phyloP scores from a whole-genome alignment of 2,113 vertebrate species.

The Motacilla alba region DNA sequence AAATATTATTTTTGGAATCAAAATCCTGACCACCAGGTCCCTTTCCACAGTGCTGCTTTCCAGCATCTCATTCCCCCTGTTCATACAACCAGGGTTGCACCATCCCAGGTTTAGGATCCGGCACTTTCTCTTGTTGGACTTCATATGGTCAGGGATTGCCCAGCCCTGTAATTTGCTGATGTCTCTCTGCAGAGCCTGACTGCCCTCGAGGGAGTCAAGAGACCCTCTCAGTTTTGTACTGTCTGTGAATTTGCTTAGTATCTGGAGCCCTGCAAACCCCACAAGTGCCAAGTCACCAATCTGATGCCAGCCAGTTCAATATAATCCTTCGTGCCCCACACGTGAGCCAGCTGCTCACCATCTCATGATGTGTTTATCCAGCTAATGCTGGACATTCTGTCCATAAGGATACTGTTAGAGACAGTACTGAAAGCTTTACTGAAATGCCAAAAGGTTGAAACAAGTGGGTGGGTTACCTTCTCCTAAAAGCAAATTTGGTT shows the following conservation, averaged over 20 bases:
- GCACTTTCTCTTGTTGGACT: too few relatives aligned
- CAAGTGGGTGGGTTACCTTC: not conserved
- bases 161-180: not conserved
- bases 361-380: not conserved
- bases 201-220: too few relatives aligned
- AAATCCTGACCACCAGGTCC: not conserved
- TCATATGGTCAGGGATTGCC: too few relatives aligned
- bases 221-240: not conserved
- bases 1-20: not conserved
- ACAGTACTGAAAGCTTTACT: not conserved
- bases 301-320: too few relatives aligned
- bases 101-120: not conserved
- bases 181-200: not conserved
- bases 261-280: not conserved
- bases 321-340: rapidly evolving
- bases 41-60: not conserved
- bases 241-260: not conserved
- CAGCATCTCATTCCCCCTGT: not conserved
- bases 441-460: not conserved
- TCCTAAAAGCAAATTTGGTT: rapidly evolving
- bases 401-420: not conserved
- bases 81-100: not conserved
- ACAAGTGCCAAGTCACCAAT: not conserved
- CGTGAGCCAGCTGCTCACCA: rapidly evolving
- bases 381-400: not conserved